Conservation (phyloP, 2,797 vertebrate species). For the Intellagama lesueurii region DNA sequence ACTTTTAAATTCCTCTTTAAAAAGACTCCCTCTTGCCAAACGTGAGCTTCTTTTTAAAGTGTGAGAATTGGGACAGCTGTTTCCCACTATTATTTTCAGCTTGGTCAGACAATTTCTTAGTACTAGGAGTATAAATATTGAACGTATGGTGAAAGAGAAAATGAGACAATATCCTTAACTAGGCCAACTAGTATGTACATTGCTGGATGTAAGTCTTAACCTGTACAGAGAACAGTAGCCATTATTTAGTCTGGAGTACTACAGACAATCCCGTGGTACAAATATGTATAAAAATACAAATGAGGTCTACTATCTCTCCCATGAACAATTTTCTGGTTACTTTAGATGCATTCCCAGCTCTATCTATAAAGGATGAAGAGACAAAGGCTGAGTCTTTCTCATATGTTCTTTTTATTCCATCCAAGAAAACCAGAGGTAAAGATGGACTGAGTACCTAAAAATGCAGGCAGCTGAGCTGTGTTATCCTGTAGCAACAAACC, state of each 20-base stretch:
- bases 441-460: not conserved
- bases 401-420: not conserved
- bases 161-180: slow-evolving; percentile 10
- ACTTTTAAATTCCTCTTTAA: slow-evolving; percentile 29
- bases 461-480: no score
- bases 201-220: not conserved
- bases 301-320: not conserved
- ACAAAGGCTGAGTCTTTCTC: not conserved
- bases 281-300: not conserved
- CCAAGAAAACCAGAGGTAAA: not conserved
- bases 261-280: not conserved
- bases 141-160: slow-evolving; percentile 34
- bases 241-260: slow-evolving; percentile 6
- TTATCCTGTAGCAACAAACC: not conserved
- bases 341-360: not conserved
- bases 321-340: not conserved
- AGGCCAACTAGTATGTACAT: slow-evolving; percentile 7
- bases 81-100: slow-evolving; percentile 39
- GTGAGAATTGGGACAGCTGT: slow-evolving; percentile 51
- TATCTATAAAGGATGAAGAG: not conserved
- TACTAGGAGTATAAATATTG: slow-evolving; percentile 43
- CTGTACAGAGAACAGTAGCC: not conserved
- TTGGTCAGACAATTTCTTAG: slow-evolving; percentile 45
- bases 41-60: slow-evolving; percentile 27
- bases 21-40: slow-evolving; percentile 53